Conservation (phyloP, 2,888 invertebrate species). For the Agriopis aurantiaria region DNA sequence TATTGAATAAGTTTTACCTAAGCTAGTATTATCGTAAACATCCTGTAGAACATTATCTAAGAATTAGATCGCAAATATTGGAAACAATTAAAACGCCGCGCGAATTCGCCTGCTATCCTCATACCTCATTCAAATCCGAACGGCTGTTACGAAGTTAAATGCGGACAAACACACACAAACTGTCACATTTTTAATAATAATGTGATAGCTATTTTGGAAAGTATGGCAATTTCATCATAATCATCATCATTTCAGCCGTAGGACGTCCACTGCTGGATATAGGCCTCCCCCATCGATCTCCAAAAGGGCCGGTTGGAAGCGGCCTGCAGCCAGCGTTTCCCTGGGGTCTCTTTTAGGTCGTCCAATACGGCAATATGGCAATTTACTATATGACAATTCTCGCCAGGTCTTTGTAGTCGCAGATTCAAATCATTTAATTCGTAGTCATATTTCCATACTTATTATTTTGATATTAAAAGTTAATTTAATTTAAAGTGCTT, state of each 20-base stretch:
- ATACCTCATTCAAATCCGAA: not conserved
- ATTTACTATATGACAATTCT: not conserved
- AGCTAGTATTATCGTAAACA: conserved; percentile 12
- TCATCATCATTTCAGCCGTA: no score
- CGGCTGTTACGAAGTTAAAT: no score
- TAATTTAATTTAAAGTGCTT: not conserved
- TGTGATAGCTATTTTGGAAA: not conserved
- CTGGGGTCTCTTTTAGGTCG: no score
- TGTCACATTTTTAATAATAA: no score
- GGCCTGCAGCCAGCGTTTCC: no score
- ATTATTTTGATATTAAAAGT: not conserved
- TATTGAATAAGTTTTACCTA: conserved; percentile 34
- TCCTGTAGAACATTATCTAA: not conserved
- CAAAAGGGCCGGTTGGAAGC: no score
- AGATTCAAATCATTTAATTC: no score
- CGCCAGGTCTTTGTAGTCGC: no score
- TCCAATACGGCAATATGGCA: not conserved
- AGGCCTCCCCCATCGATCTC: no score
- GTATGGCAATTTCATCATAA: not conserved
- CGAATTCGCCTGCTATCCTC: no score
- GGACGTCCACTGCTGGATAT: no score
- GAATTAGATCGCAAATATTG: not conserved
- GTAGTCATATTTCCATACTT: not conserved
- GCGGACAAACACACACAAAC: no score
- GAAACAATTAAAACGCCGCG: not conserved